Evolutionary conservation across 2,888 invertebrate genomes (phyloP).

Genomic region (Conus canariensis): DNA sequence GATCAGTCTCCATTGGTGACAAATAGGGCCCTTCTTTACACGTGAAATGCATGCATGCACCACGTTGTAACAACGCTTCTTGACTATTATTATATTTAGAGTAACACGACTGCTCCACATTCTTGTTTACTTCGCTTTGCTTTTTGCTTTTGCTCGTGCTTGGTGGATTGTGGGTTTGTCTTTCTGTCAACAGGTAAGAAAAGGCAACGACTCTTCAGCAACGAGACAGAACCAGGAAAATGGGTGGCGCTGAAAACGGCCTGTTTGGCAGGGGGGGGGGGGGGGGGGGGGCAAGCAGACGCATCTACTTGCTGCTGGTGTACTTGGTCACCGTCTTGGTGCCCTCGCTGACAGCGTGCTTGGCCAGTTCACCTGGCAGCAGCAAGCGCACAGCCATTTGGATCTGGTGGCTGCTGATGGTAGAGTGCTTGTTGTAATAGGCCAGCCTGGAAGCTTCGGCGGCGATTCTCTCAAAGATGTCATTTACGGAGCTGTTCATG

Average conservation of each 20-base stretch:
- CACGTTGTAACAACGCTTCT: no score
- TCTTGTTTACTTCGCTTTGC: not conserved
- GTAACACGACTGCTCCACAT: not conserved
- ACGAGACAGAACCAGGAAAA: not conserved
- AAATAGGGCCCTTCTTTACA: no score
- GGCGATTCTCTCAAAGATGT: conserved; percentile 71
- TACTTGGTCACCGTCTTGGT: conserved; percentile 77
- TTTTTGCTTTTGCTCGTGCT: not conserved
- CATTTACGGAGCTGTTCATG: conserved; percentile 69
- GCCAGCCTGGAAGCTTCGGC: conserved; percentile 66
- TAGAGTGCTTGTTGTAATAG: conserved; percentile 61
- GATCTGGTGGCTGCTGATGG: conserved; percentile 85
- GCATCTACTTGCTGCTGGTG: conserved; percentile 63
- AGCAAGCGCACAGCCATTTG: conserved; percentile 85
- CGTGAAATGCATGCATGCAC: no score
- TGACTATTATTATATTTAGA: no score
- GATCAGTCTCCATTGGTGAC: no score
- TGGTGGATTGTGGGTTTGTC: not conserved
- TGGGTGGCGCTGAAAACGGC: conserved; percentile 32
- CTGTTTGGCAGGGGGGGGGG: not conserved
- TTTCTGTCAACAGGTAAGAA: not conserved
- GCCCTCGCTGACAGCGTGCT: conserved; percentile 82
- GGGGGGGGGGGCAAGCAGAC: not conserved
- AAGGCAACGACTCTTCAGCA: not conserved
- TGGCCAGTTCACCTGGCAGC: conserved; percentile 86